These are phyloP conservation scores for Sarcophaga subvicina DNA, from an alignment of 2,888 invertebrate genomes.

Conservation along the genomic window DNA sequence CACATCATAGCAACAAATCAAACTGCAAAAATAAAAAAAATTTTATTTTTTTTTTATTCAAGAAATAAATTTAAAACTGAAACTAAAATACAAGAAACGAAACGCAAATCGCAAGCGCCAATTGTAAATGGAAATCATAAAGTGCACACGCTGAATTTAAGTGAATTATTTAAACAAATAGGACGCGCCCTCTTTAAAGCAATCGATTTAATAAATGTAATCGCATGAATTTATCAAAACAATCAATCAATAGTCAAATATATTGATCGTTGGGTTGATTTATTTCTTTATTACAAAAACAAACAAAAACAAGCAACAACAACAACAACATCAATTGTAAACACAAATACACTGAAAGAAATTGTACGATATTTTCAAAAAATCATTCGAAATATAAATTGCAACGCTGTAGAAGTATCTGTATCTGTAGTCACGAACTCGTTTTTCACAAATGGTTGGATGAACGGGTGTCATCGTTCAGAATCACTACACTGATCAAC, in stretches of 20 bases:
- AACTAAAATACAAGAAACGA: slow-evolving; percentile 12
- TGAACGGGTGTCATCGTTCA: no score
- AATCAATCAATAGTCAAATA: slow-evolving; percentile 66
- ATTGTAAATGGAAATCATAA: background rate
- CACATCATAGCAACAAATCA: slow-evolving; percentile 60
- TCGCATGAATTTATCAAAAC: slow-evolving; percentile 66
- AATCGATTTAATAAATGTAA: slow-evolving; percentile 64
- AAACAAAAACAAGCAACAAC: background rate
- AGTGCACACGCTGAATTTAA: slow-evolving; percentile 46
- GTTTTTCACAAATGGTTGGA: no score
- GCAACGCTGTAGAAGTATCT: no score
- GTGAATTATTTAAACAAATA: slow-evolving; percentile 66
- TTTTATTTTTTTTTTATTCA: background rate
- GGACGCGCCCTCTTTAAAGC: slow-evolving; percentile 63
- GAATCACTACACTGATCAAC: no score
- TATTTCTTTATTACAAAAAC: slow-evolving; percentile 3
- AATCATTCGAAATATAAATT: no score
- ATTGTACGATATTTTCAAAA: background rate
- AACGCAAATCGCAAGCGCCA: slow-evolving; percentile 6
- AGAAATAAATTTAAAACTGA: slow-evolving; percentile 1
- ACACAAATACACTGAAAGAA: slow-evolving; percentile 36
- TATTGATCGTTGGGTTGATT: slow-evolving; percentile 35
- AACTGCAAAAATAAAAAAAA: slow-evolving; percentile 44
- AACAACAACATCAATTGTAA: background rate
- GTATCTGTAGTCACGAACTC: no score